Base-by-base conservation (phyloP, 2,113 vertebrate species). In the Centrocercus urophasianus region DNA sequence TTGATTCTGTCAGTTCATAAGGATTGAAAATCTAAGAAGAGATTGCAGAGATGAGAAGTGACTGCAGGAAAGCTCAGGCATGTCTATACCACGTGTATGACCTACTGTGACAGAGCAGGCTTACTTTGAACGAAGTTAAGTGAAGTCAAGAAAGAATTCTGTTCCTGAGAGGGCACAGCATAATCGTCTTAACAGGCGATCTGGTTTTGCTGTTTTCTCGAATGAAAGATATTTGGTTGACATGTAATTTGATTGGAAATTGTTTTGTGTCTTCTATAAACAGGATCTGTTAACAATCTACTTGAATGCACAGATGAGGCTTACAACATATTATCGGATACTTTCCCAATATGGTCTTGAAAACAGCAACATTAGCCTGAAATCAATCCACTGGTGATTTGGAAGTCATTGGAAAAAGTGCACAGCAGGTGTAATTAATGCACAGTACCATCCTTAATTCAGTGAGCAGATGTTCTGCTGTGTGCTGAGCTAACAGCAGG, bases 371-470 rank as follows among this genome's bases (percentile, higher is more conserved):
- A 89, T 89, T 93, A 92, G 86, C 78, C 90, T 83, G 84, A 89
- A 95, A 90, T 84, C 89, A 93, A 43, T 94, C 63, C 77, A 65
- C 48, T 86, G 63, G 61, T 82, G 83, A 34, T 43, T 95, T 92
- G 57, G 63, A 72, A 95, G 48, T 75, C 73, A 65, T 52, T 93
- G 83, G 95, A 69, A 95, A 74, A 94, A 96, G 92, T 87, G 91
- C 90, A 79, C 95, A 96, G 95, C 89, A 90, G 77, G 95, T 96
- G 81, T 92, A 90, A 86, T 95, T 89, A 96, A 86, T 75, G 66
- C 93, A 57, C 86, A 93, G 80, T 65, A 74, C 92, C 86, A 75
- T 86, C 65, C 59, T 91, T 92, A 93, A 92, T 90, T 88, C 70
- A 90, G 90, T 20, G 83, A 96, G 80, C 95, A 94, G 93, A 90